Evolutionary conservation across 1,140 invertebrate genomes (phyloP).

Genomic region (Caenorhabditis remanei): DNA sequence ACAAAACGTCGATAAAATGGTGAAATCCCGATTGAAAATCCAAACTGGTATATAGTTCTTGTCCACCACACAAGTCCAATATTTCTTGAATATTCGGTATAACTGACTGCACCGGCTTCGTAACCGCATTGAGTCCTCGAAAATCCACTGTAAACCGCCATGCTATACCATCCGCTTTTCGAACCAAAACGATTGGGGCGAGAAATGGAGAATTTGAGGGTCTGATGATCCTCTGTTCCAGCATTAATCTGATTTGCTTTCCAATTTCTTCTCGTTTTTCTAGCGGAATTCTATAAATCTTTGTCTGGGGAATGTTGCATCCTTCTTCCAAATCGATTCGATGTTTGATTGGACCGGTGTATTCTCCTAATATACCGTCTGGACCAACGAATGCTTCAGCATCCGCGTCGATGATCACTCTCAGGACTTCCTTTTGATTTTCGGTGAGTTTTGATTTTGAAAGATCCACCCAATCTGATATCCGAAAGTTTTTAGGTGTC

Average conservation of each 20-base stretch:
- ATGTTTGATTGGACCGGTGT: not conserved
- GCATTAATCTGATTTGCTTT: no score
- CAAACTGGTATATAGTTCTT: not conserved
- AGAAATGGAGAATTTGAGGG: no score
- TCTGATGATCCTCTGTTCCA: no score
- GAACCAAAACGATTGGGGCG: not conserved
- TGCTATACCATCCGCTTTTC: not conserved
- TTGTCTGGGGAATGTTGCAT: not conserved
- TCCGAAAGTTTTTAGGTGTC: no score
- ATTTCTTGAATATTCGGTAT: slow-evolving; percentile 3
- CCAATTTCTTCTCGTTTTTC: no score
- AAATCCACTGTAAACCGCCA: not conserved
- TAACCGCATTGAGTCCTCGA: not conserved
- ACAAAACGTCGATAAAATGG: not conserved
- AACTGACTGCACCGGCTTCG: not conserved
- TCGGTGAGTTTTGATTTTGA: no score
- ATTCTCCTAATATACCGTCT: not conserved
- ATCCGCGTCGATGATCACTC: not conserved
- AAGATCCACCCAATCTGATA: no score
- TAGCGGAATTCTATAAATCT: no score
- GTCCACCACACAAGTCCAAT: not conserved
- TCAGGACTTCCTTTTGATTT: no score
- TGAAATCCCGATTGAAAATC: not conserved
- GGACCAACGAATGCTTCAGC: not conserved
- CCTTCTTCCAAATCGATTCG: not conserved